A percentile compares a stretch with the other conserved stretches of the same genome.
Conservation (phyloP, 2,113 vertebrate species). For the Pionites leucogaster region DNA sequence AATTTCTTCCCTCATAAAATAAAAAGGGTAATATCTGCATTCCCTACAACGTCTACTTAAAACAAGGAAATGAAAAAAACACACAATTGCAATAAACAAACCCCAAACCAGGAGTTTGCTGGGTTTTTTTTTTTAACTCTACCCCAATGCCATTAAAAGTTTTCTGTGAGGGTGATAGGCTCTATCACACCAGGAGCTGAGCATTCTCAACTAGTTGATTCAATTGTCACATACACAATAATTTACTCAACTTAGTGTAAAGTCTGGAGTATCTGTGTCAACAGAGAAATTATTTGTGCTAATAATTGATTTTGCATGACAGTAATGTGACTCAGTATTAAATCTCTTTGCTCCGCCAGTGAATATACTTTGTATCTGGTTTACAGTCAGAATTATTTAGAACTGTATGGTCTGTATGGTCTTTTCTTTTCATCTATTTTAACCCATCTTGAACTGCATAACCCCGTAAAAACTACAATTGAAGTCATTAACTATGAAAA, state of each 20-base stretch:
- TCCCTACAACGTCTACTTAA: not conserved
- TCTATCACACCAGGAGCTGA: not conserved
- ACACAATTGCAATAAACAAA: not conserved
- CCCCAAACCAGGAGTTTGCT: not conserved
- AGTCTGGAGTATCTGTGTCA: not conserved
- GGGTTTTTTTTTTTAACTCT: not conserved
- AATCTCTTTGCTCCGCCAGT: not conserved
- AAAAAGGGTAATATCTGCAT: not conserved
- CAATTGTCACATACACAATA: not conserved
- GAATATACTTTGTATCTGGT: not conserved
- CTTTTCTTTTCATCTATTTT: not conserved
- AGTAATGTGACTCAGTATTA: not conserved
- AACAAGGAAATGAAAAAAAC: not conserved
- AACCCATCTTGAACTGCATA: not conserved
- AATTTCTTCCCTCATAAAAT: not conserved
- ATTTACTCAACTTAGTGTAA: not conserved
- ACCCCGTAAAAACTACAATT: not conserved
- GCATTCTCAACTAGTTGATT: not conserved
- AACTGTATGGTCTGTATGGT: not conserved
- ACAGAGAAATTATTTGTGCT: not conserved
- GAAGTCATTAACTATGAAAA: not conserved
- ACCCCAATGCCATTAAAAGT: not conserved
- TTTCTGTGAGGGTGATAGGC: not conserved
- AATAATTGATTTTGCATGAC: not conserved
- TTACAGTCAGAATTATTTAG: not conserved